Evolutionary conservation across 30 jellyfish, hydroid and myxozoan species (phyloP), one percentile per base, ranked within the genome.

Genomic region (Phacellophora camtschatica): DNA sequence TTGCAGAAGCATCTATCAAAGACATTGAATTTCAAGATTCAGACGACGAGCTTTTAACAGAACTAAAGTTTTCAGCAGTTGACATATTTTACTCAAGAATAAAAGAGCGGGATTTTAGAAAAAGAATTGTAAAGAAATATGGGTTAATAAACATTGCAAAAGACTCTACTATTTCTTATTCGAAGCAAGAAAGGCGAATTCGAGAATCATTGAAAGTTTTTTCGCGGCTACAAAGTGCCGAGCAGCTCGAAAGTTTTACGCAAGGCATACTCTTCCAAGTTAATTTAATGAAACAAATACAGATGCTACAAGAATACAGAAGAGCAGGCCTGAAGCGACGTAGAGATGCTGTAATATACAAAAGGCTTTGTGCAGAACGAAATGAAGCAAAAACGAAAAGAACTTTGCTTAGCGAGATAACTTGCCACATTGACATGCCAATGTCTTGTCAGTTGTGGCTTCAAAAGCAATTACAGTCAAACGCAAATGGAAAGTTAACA

Each of bases 1-100:
- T 77, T 85, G 97, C 99, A n/a, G 99, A 93, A 36, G 69, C 90
- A 41, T 95, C 74, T 27, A 75, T 93, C 0, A 93, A 93, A 65
- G 99, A 93, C 50, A 83, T 86, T 5, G 99, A 86, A n/a, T 76
- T 85, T 63, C 29, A 34, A 11, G 94, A 77, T 36, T 79, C 39
- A 0, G 86, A 82, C 51, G 99, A 93, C 49, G 96, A 86, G 39
- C 90, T 85, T 15, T 54, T 69, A 29, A 57, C 85, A 24, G 95
- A 92, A 50, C 42, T 80, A 46, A 92, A 85, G 19, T 32, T 92
- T 4, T 88, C 90, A 10, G 98, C 88, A 9, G 59, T 76, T 13
- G 96, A 92, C 65, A 92, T 92, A 53, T 92, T 83, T 71, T 42
- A 56, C 23, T 49, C 95, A 12, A 54, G 96, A 39, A 20, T 92